Evolutionary conservation across 2,797 vertebrate genomes (phyloP).

Genomic region (Arrhamphus sclerolepis): DNA sequence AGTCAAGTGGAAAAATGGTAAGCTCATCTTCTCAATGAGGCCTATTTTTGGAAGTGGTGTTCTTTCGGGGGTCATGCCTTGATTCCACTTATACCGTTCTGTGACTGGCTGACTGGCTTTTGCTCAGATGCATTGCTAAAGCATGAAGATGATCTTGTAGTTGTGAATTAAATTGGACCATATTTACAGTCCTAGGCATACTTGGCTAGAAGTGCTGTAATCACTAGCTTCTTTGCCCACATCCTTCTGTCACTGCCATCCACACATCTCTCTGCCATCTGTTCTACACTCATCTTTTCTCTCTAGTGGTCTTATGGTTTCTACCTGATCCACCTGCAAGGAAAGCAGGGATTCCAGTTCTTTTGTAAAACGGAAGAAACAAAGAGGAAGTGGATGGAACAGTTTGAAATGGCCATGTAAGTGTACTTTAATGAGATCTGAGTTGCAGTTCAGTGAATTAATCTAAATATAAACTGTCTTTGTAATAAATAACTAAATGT

Average conservation of each 20-base stretch:
- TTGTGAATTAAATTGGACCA: constrained; percentile 12
- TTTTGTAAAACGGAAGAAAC: constrained; percentile 99
- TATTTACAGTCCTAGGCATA: constrained; percentile 3
- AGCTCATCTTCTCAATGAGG: constrained; percentile 77
- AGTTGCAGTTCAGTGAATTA: background rate
- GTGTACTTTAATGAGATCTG: constrained; percentile 49
- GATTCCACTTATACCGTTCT: constrained; percentile 53
- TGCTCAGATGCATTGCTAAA: constrained; percentile 43
- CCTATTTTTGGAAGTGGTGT: constrained; percentile 44
- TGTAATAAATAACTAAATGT: no score
- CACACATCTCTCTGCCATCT: constrained; percentile 31
- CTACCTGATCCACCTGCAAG: constrained; percentile 96
- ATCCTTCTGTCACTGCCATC: constrained; percentile 21
- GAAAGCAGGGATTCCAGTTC: constrained; percentile 98
- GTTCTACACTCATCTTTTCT: constrained; percentile 36
- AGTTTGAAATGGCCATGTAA: constrained; percentile 99
- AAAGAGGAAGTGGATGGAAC: constrained; percentile 99
- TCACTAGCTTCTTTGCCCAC: constrained; percentile 25
- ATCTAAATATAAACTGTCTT: background rate
- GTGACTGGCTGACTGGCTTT: constrained; percentile 19
- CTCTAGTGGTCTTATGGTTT: constrained; percentile 97
- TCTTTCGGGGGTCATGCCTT: constrained; percentile 39
- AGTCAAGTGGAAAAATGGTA: constrained; percentile 99
- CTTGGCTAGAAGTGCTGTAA: constrained; percentile 4
- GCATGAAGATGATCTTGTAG: constrained; percentile 48